These are phyloP conservation scores for Siderastrea siderea DNA, from an alignment of 92 coral and sea anemone genomes.

Conservation along the genomic window DNA sequence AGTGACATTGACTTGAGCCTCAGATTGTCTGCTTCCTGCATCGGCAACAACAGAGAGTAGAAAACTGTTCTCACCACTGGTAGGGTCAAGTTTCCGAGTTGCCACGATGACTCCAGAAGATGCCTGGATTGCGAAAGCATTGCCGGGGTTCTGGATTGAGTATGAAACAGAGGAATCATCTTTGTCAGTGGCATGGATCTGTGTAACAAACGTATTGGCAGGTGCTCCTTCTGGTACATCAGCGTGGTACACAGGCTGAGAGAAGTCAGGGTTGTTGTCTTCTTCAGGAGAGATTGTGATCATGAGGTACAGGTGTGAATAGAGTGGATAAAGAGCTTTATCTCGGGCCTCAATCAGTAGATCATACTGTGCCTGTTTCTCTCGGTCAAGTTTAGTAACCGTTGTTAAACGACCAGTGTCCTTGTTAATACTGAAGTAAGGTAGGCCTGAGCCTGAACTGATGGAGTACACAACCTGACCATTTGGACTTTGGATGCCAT, in stretches of 20 bases:
- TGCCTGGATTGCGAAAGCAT: conserved; percentile 63
- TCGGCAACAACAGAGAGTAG: conserved; percentile 71
- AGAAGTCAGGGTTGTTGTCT: conserved; percentile 81
- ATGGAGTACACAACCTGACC: conserved; percentile 75
- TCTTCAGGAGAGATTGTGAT: conserved; percentile 66
- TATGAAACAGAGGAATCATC: conserved; percentile 66
- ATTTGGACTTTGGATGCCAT: conserved; percentile 48
- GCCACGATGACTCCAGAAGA: conserved; percentile 80
- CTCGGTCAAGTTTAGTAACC: conserved; percentile 70
- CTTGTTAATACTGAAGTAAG: conserved; percentile 70
- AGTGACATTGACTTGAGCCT: conserved; percentile 79
- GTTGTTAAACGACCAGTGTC: conserved; percentile 67
- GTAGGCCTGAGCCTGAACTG: conserved; percentile 82
- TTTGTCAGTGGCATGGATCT: conserved; percentile 74
- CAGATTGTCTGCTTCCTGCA: conserved; percentile 32
- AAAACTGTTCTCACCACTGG: conserved; percentile 49
- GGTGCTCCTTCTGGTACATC: conserved; percentile 74
- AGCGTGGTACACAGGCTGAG: conserved; percentile 82
- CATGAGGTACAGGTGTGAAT: conserved; percentile 75
- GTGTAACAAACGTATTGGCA: conserved; percentile 76
- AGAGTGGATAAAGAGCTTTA: conserved; percentile 71
- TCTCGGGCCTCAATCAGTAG: conserved; percentile 82
- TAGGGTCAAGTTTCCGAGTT: conserved; percentile 55
- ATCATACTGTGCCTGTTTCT: conserved; percentile 72
- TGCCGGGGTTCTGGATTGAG: conserved; percentile 29